phyloP scores from a whole-genome alignment of 2,797 vertebrate species.

The Syndactyla subalaris region DNA sequence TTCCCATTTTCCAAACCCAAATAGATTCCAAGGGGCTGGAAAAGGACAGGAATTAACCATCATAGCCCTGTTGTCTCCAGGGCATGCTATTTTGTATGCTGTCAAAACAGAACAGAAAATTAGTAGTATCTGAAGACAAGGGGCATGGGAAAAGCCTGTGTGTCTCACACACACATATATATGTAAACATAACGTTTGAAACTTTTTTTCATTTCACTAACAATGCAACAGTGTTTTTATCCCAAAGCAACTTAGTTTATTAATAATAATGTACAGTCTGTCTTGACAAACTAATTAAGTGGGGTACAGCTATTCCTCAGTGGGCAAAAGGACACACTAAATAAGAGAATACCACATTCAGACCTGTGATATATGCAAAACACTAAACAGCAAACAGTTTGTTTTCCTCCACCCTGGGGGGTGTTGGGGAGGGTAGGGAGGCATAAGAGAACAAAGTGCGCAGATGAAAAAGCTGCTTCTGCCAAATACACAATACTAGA shows the following conservation, averaged over 20 bases:
- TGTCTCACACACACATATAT: neutral
- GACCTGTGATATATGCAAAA: neutral
- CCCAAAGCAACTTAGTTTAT: neutral
- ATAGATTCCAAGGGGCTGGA: neutral
- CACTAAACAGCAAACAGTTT: neutral
- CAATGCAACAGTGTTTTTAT: neutral
- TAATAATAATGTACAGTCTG: neutral
- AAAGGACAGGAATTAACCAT: neutral
- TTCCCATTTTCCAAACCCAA: neutral
- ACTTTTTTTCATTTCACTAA: neutral
- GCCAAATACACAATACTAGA: neutral
- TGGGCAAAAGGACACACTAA: neutral
- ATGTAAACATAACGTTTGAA: neutral
- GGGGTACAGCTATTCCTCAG: neutral
- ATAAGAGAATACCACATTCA: neutral
- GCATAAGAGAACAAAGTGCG: accelerated
- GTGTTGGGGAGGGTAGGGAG: accelerated
- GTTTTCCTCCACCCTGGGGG: neutral
- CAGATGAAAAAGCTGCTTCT: neutral
- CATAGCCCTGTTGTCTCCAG: neutral
- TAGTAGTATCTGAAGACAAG: neutral
- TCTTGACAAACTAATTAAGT: neutral
- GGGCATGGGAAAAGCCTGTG: neutral
- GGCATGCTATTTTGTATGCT: neutral
- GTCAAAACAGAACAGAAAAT: neutral